phyloP scores from a whole-genome alignment of 1,140 invertebrate genomes.

The Hermetia illucens region DNA sequence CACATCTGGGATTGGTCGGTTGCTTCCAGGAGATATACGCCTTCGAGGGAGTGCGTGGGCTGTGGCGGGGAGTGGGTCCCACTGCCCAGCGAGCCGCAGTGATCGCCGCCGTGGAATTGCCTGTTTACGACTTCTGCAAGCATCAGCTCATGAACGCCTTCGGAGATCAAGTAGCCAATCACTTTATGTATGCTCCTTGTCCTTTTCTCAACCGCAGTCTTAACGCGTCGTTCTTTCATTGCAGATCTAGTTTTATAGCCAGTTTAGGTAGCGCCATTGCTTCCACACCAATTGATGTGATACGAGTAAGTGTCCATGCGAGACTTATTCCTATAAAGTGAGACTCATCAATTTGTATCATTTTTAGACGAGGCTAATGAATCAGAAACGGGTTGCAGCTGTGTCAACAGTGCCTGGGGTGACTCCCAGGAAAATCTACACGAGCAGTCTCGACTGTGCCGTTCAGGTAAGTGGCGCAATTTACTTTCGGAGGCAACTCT shows the following conservation, averaged over 20 bases:
- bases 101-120: conserved; percentile 85
- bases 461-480: conserved; percentile 46
- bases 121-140: conserved; percentile 87
- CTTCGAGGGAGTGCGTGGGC: conserved; percentile 63
- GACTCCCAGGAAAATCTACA: conserved; percentile 49
- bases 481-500: too few relatives aligned
- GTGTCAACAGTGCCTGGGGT: conserved; percentile 26
- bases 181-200: conserved; percentile 48
- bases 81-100: conserved; percentile 84
- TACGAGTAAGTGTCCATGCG: conserved; percentile 57
- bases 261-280: conserved; percentile 85
- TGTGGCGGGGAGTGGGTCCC: conserved; percentile 84
- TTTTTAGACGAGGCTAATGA: conserved; percentile 80
- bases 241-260: conserved; percentile 76
- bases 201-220: not conserved
- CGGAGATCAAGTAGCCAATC: conserved; percentile 70
- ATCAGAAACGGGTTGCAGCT: conserved; percentile 53
- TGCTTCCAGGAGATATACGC: conserved; percentile 67
- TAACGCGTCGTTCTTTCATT: conserved; percentile 18
- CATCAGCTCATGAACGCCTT: conserved; percentile 53
- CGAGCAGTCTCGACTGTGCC: conserved; percentile 78
- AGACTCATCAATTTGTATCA: not conserved
- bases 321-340: not conserved
- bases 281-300: conserved; percentile 89
- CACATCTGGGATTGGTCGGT: conserved; percentile 43